These are phyloP conservation scores for Drosophila mayaguana DNA, from an alignment of 2,888 invertebrate species.

Conservation along the genomic window DNA sequence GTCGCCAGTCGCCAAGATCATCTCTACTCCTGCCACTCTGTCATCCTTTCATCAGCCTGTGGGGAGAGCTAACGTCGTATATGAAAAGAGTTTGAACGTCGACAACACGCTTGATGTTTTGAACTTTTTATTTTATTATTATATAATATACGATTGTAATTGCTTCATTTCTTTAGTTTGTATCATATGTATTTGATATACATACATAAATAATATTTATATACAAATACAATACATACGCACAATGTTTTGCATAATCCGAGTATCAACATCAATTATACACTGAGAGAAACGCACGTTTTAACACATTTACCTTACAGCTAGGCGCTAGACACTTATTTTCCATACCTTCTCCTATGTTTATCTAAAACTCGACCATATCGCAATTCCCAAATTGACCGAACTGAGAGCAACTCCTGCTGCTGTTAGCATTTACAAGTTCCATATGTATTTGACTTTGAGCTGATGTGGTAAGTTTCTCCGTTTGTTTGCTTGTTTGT, in stretches of 20 bases:
- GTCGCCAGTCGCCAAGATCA: conserved; percentile 1
- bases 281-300: conserved; percentile 64
- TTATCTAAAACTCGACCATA: conserved; percentile 21
- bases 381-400: conserved; percentile 64
- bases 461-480: conserved; percentile 23
- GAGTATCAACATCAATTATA: conserved; percentile 40
- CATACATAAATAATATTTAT: conserved; percentile 58
- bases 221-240: conserved; percentile 69
- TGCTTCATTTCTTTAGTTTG: conserved; percentile 74
- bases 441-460: conserved; percentile 11
- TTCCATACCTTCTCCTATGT: conserved; percentile 14
- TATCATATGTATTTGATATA: conserved; percentile 65
- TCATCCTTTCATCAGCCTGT: conserved; percentile 49
- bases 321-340: conserved; percentile 28
- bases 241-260: conserved; percentile 47
- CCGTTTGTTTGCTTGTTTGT: neutral
- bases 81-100: conserved; percentile 1
- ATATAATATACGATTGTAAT: conserved; percentile 82
- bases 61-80: conserved; percentile 35
- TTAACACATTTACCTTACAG: conserved; percentile 65
- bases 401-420: conserved; percentile 16
- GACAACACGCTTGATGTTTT: conserved; percentile 60
- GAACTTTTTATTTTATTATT: conserved; percentile 70
- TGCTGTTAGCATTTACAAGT: conserved; percentile 17
- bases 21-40: conserved; percentile 7